Conservation (phyloP, 2,797 vertebrate species). For the Acrocephalus scirpaceus region DNA sequence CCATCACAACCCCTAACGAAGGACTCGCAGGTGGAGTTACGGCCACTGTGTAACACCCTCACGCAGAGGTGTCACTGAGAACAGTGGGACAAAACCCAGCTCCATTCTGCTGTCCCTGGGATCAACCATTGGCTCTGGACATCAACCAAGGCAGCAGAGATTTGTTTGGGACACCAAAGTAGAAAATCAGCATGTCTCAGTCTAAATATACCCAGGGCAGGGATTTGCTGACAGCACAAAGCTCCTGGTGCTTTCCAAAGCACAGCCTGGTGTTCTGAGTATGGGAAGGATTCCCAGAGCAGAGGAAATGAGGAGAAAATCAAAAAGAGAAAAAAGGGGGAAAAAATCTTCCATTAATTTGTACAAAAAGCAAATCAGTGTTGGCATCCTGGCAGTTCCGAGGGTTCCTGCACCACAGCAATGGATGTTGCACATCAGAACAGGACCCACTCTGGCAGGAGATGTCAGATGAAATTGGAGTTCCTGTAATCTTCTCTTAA, state of each 20-base stretch:
- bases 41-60: rapidly evolving
- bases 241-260: neutral
- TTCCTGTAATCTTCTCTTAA: neutral
- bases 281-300: neutral
- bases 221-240: neutral
- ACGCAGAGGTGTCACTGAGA: neutral
- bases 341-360: neutral
- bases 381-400: neutral
- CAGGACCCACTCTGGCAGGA: neutral
- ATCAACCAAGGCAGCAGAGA: neutral
- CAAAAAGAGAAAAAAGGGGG: neutral
- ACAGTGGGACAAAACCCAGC: neutral
- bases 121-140: neutral
- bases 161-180: neutral
- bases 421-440: neutral
- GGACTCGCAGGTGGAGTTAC: rapidly evolving
- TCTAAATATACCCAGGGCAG: neutral
- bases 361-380: neutral
- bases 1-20: rapidly evolving
- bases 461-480: neutral
- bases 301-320: neutral
- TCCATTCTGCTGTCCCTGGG: neutral
- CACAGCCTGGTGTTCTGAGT: neutral
- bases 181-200: conserved; percentile 26
- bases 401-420: rapidly evolving